Evolutionary conservation across 2,888 invertebrate species (phyloP), one percentile per base, ranked within the genome.

Genomic region (Exocentrus adspersus): DNA sequence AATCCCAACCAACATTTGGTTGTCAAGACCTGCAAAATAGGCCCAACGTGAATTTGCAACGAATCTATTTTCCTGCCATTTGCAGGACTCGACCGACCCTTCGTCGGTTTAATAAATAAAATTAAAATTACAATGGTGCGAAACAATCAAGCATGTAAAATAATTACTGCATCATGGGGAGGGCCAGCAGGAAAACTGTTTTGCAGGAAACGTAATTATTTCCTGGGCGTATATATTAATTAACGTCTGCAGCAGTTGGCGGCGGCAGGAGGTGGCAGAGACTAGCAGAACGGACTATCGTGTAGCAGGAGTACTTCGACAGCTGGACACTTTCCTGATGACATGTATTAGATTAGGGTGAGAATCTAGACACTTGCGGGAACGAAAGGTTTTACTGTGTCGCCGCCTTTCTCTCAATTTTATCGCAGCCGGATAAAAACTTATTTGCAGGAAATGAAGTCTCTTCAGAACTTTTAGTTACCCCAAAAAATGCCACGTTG

Each of bases 291-390:
- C 62, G 52, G 53, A 54, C 58, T 63, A 42, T 51, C 58, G 64
- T 59, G 57, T 53, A 60, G 51, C 53, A 56, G 67, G 65, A 69
- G 69, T 71, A 68, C 73, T 76, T 75, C 78, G 80, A 80, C 80
- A 80, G 79, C 79, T 80, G 81, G 81, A 80, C 81, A 79, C 75
- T 80, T 81, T 79, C 79, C 79, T 79, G 77, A 75, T 80, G 81
- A 81, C 81, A 80, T 76, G 81, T 81, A 81, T 81, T 81, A 81
- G 81, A 81, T 80, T 79, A 81, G 82, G 81, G 81, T 82, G 81
- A 74, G 81, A 82, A 79, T 76, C 74, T 72, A 72, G 76, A 77
- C 81, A 81, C 80, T 80, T 80, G 81, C 76, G 62, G 64, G 48
- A 73, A 61, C 37, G 60, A 62, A 76, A 73, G 76, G 76, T 76